Base-by-base conservation (phyloP, 2,797 vertebrate genomes). In the Lycodopsis pacificus region DNA sequence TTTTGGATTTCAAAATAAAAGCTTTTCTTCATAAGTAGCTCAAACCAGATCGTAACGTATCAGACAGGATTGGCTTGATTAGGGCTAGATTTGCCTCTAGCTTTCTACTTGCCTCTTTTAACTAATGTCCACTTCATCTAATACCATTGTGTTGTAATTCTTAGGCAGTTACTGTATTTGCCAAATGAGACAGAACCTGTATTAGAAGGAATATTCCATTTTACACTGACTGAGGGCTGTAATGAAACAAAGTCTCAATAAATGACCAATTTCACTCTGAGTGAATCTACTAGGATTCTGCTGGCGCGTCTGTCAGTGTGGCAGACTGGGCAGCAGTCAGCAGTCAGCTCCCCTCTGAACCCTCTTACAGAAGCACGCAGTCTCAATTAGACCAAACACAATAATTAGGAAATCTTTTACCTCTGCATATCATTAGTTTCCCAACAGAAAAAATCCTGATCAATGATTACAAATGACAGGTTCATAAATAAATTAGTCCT, bases 401-500 rank as follows among this genome's bases (percentile, higher is more conserved):
- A 97, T 97, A 96, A 96, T 96, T 95, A 95, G 94, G 93, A 94
- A 96, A 96, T 96, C 94, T 96, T 96, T 96, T 96, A 95, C 95
- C 95, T 95, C 93, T 91, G 94, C 92, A 94, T 94, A 94, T 96
- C 95, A 96, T 97, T 96, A 96, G 94, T 94, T 95, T 93, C 92
- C 94, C 95, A 95, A 93, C 88, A 70, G 92, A 93, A 89, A 95
- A 95, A 94, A 85, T 94, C 92, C 94, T 91, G 93, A 96, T 97
- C 96, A 95, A 97, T 97, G 91, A 91, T 91, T 95, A 93, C 91
- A 96, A 96, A 97, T 96, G 96, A 96, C 95, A 96, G 95, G 94
- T 96, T 97, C 95, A 97, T 97, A 97, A 97, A 97, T 97, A 97
- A 96, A 97, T 97, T 96, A 97, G 96, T 96, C 93, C 93, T 88